Evolutionary conservation across 2,113 vertebrate species (phyloP).

Genomic region (Climacteris rufus): DNA sequence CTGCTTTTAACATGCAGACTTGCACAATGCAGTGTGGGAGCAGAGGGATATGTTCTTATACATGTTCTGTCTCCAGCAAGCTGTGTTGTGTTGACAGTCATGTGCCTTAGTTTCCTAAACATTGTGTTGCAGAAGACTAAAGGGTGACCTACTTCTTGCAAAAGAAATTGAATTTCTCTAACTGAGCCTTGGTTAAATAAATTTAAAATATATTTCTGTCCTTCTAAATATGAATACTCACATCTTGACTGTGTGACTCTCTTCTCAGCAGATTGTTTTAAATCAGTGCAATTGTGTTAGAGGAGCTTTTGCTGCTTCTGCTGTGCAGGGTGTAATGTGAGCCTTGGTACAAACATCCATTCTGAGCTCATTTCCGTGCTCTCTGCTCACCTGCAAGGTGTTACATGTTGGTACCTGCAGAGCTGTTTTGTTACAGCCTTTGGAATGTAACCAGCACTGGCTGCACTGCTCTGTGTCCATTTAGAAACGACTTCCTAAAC

Average conservation of each 20-base stretch:
- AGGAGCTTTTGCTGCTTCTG: background rate
- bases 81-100: background rate
- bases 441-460: background rate
- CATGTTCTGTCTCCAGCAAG: background rate
- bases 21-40: background rate
- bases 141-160: background rate
- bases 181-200: background rate
- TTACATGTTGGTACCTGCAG: background rate
- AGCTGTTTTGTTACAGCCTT: background rate
- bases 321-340: background rate
- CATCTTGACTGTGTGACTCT: background rate
- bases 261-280: background rate
- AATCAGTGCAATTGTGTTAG: background rate
- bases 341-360: background rate
- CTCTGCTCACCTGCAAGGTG: background rate
- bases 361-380: background rate
- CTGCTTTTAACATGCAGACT: background rate
- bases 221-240: background rate
- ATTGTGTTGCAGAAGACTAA: background rate
- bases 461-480: background rate
- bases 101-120: background rate
- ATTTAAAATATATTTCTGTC: background rate
- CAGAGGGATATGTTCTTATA: background rate
- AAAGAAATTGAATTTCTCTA: background rate
- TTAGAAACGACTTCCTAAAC: background rate